Evolutionary conservation across 1,140 invertebrate species (phyloP).

Genomic region (Panagrolaimus sp.): DNA sequence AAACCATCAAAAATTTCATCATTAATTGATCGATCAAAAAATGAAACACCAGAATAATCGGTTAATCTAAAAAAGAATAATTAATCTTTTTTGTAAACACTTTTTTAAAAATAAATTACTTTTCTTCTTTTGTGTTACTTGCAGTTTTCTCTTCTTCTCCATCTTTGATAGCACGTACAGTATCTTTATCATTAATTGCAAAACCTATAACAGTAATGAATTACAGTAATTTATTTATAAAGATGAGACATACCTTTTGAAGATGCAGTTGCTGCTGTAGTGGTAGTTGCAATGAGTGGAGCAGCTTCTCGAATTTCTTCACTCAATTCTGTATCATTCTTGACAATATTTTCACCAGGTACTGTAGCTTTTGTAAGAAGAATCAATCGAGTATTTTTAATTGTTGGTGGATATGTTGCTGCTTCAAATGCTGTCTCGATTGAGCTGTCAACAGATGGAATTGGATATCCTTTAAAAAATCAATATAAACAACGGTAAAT

Average conservation of each 20-base stretch:
- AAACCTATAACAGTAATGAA: not conserved
- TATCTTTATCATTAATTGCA: not conserved
- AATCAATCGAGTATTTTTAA: not conserved
- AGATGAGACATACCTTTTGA: not conserved
- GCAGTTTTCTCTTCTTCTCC: too few relatives aligned
- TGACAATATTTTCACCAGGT: not conserved
- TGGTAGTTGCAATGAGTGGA: not conserved
- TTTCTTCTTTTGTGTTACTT: too few relatives aligned
- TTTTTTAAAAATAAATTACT: too few relatives aligned
- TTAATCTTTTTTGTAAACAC: too few relatives aligned
- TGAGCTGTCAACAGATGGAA: not conserved
- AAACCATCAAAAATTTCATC: not conserved
- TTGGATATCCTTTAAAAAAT: not conserved
- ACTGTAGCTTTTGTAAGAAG: constrained; percentile 7
- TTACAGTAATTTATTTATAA: not conserved
- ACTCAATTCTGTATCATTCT: not conserved
- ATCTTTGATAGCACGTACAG: not conserved
- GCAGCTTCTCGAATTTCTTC: not conserved
- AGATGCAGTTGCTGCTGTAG: not conserved
- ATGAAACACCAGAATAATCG: not conserved
- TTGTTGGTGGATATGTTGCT: not conserved
- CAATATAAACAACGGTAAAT: not conserved
- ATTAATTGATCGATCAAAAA: not conserved
- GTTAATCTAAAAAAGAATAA: not conserved
- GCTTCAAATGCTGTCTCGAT: not conserved